phyloP scores from a whole-genome alignment of 1,140 invertebrate genomes.

The Drosophila miranda region DNA sequence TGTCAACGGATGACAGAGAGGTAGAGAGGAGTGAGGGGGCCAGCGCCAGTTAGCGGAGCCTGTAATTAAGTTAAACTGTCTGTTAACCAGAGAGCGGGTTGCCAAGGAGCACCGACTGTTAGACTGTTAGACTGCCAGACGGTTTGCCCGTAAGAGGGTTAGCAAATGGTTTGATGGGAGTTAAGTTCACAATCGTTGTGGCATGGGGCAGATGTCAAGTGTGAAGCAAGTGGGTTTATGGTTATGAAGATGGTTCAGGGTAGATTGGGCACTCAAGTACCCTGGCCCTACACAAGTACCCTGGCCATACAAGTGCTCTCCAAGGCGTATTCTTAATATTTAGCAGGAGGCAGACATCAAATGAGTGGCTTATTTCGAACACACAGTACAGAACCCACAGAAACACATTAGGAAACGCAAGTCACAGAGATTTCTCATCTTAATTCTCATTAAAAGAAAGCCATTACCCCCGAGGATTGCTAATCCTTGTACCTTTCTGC shows the following conservation, averaged over 20 bases:
- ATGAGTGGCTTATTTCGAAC: conserved; percentile 15
- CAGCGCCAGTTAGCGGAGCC: conserved; percentile 54
- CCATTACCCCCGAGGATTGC: conserved; percentile 28
- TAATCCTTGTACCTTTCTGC: conserved; percentile 35
- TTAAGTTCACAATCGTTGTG: neutral
- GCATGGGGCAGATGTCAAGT: conserved; percentile 12
- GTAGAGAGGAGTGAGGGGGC: neutral
- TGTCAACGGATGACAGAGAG: conserved; percentile 29
- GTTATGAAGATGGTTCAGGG: conserved; percentile 23
- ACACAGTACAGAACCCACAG: neutral
- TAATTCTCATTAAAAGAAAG: conserved; percentile 49
- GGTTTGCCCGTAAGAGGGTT: conserved; percentile 1
- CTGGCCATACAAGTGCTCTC: no score
- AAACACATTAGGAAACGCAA: conserved; percentile 32
- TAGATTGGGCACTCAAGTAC: conserved; percentile 27
- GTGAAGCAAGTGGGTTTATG: conserved; percentile 4
- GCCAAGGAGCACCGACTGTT: no score
- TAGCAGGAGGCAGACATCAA: conserved; percentile 15
- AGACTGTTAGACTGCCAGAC: conserved; percentile 1
- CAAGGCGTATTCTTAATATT: no score
- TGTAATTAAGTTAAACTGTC: conserved; percentile 76
- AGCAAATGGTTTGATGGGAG: neutral
- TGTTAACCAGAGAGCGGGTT: conserved; percentile 22
- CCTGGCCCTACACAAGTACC: no score
- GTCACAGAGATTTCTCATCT: conserved; percentile 47